phyloP scores from a whole-genome alignment of 2,113 vertebrate species.

The Podarcis muralis region DNA sequence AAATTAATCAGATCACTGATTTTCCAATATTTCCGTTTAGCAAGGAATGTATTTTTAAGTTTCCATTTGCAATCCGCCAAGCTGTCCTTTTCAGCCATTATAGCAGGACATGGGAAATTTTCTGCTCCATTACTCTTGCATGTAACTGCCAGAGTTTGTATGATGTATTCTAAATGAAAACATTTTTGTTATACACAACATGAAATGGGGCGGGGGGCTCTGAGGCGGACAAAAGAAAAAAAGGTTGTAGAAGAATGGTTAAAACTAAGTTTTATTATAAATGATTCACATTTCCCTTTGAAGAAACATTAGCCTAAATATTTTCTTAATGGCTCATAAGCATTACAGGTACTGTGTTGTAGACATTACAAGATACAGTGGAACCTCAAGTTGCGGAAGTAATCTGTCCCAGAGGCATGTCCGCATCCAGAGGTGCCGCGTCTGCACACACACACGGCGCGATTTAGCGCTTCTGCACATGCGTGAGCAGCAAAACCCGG shows the following conservation, averaged over 20 bases:
- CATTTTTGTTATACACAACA: conserved; percentile 35
- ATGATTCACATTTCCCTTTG: not conserved
- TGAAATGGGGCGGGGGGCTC: not conserved
- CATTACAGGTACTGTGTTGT: not conserved
- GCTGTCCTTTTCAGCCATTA: not conserved
- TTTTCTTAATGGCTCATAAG: not conserved
- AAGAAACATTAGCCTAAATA: conserved; percentile 14
- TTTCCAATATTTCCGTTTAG: conserved; percentile 32
- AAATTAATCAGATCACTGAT: conserved; percentile 27
- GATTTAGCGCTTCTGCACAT: too few relatives aligned
- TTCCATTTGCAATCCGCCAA: conserved; percentile 3
- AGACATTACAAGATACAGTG: conserved; percentile 23
- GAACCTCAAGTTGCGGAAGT: too few relatives aligned
- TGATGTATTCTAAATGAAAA: conserved; percentile 25
- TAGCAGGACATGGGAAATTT: not conserved
- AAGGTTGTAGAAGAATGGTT: not conserved
- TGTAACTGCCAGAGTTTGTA: conserved; percentile 19
- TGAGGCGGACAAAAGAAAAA: not conserved
- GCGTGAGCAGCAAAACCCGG: too few relatives aligned
- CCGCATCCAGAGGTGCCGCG: too few relatives aligned
- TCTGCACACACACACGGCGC: too few relatives aligned
- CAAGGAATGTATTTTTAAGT: conserved; percentile 12
- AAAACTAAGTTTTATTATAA: not conserved
- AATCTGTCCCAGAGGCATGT: too few relatives aligned
- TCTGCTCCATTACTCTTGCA: conserved; percentile 35